phyloP scores from a whole-genome alignment of 2,888 invertebrate genomes.

The Sminthurides aquaticus region DNA sequence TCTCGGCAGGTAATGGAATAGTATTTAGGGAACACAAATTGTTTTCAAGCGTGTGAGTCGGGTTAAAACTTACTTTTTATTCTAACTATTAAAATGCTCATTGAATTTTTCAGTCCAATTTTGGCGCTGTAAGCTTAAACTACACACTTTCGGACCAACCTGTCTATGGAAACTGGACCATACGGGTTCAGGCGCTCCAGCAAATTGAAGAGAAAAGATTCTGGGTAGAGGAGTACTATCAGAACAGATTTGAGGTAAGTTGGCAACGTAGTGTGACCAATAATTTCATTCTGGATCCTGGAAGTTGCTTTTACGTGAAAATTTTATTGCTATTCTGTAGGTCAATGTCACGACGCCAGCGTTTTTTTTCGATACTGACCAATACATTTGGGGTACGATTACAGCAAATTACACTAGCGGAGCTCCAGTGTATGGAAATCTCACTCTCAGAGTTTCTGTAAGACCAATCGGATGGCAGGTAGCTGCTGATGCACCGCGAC shows the following conservation, averaged over 20 bases:
- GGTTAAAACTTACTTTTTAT: neutral
- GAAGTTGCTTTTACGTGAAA: too few species aligned
- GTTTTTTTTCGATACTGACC: slow-evolving; percentile 81
- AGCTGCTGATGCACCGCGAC: slow-evolving; percentile 2
- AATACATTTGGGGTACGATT: slow-evolving; percentile 72
- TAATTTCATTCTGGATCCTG: too few species aligned
- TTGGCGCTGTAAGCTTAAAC: slow-evolving; percentile 84
- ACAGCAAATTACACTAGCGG: slow-evolving; percentile 95
- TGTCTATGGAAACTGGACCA: slow-evolving; percentile 83
- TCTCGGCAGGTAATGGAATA: slow-evolving; percentile 64
- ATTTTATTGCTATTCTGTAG: slow-evolving; percentile 45
- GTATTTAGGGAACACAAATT: neutral
- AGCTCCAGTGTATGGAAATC: slow-evolving; percentile 78
- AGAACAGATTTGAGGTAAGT: slow-evolving; percentile 77
- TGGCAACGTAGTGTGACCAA: neutral
- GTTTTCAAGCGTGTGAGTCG: neutral
- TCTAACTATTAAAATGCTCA: neutral
- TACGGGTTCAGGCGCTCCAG: slow-evolving; percentile 78
- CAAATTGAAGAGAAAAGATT: slow-evolving; percentile 80
- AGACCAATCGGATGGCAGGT: slow-evolving; percentile 53
- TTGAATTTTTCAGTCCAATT: slow-evolving; percentile 58
- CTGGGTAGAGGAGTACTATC: slow-evolving; percentile 88
- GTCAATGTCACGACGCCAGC: slow-evolving; percentile 94
- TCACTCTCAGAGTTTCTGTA: slow-evolving; percentile 73
- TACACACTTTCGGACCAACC: slow-evolving; percentile 89